phyloP scores from a whole-genome alignment of 1,140 invertebrate genomes.

The Aphidius ervi region DNA sequence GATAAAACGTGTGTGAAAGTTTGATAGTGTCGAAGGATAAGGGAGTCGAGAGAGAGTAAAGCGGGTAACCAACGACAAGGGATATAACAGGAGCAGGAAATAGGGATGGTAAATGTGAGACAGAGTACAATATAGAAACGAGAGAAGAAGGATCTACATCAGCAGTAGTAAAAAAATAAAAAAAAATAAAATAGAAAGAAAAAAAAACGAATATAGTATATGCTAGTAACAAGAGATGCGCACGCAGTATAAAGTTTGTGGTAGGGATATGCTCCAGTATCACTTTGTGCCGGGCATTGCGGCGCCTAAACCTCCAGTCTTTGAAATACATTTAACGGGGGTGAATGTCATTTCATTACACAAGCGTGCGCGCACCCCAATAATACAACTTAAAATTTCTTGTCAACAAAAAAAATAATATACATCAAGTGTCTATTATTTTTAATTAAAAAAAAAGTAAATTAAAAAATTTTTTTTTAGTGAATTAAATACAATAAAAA shows the following conservation, averaged over 20 bases:
- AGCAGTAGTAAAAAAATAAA: conserved; percentile 12
- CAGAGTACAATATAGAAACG: conserved; percentile 10
- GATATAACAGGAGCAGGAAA: too few species aligned
- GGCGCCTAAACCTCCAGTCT: conserved; percentile 40
- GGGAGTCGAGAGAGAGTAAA: too few species aligned
- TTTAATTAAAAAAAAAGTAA: too few species aligned
- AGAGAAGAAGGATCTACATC: background rate
- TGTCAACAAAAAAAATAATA: background rate
- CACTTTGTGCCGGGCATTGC: conserved; percentile 47
- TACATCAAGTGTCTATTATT: too few species aligned
- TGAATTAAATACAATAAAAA: too few species aligned
- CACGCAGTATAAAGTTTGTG: conserved; percentile 24
- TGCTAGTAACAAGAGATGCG: conserved; percentile 9
- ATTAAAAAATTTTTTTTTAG: too few species aligned
- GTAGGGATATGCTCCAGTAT: conserved; percentile 40
- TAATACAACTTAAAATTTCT: background rate
- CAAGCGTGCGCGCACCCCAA: background rate
- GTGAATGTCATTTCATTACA: conserved; percentile 18
- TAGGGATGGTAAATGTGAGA: background rate
- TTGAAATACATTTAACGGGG: conserved; percentile 33
- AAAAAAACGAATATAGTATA: background rate
- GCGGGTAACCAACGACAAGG: too few species aligned
- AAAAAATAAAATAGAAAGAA: conserved; percentile 11
- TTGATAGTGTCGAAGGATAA: too few species aligned
- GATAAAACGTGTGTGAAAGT: too few species aligned